A percentile compares a stretch with the other conserved stretches of the same genome.
Conservation (phyloP, 2,797 vertebrate genomes). For the Notamacropus eugenii region DNA sequence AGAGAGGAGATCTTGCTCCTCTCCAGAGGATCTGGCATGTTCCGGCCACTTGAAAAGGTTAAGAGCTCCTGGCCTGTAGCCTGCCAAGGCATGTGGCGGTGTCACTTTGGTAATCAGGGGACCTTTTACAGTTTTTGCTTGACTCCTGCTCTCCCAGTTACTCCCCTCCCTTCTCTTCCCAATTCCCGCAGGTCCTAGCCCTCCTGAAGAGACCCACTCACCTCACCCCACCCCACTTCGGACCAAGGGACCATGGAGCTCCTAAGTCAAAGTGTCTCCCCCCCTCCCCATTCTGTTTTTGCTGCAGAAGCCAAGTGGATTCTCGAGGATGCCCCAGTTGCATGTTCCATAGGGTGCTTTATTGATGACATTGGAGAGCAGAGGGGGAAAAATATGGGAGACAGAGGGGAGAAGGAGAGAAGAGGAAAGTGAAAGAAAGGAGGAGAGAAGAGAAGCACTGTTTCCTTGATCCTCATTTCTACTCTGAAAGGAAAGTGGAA, state of each 20-base stretch:
- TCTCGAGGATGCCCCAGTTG: background rate
- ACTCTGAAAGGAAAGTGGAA: background rate
- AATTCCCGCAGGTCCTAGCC: background rate
- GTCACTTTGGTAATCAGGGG: background rate
- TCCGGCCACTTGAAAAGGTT: background rate
- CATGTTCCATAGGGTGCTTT: background rate
- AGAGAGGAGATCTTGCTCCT: constrained; percentile 35
- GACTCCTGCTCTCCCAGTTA: background rate
- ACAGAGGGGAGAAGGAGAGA: background rate
- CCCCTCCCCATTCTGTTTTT: background rate
- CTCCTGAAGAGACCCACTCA: background rate
- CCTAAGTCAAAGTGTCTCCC: background rate
- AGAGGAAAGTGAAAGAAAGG: background rate
- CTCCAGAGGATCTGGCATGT: background rate
- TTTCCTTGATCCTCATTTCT: background rate
- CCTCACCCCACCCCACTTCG: too few species aligned
- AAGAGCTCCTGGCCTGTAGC: background rate
- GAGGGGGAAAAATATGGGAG: background rate
- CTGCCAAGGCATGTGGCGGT: background rate
- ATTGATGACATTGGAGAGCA: background rate
- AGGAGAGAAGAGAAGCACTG: background rate
- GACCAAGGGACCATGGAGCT: background rate
- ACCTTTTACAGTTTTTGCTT: constrained; percentile 43
- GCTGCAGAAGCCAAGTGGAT: constrained; percentile 20
- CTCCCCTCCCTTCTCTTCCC: background rate